These are phyloP conservation scores for Cirrhinus molitorella DNA, from an alignment of 2,797 vertebrate genomes.

Conservation along the genomic window DNA sequence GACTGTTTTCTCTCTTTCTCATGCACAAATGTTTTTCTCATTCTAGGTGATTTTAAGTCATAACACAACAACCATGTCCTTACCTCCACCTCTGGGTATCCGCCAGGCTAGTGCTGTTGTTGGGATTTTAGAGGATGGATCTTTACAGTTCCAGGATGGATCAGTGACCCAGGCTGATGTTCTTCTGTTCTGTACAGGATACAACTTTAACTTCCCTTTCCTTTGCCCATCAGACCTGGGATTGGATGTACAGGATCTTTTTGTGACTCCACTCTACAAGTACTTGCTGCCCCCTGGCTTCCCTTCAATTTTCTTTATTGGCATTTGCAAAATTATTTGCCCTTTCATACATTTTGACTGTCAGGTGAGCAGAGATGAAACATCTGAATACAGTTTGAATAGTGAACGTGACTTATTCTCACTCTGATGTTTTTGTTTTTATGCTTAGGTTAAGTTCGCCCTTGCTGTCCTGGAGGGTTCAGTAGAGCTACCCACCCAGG, in stretches of 20 bases:
- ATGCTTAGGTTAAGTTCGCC: conserved; percentile 73
- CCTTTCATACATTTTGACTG: conserved; percentile 82
- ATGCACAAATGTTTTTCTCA: not conserved
- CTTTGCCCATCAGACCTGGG: conserved; percentile 67
- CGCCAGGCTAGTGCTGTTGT: conserved; percentile 64
- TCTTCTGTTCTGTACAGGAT: conserved; percentile 84
- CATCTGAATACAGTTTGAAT: not conserved
- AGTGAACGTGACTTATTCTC: not conserved
- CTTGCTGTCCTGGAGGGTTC: conserved; percentile 75
- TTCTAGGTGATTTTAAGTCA: conserved; percentile 80
- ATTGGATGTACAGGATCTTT: conserved; percentile 69
- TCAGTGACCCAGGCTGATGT: conserved; percentile 65
- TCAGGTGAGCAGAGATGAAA: conserved; percentile 70
- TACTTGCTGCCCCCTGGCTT: conserved; percentile 76
- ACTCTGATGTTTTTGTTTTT: conserved; percentile 1
- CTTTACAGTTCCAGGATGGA: conserved; percentile 74
- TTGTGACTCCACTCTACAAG: conserved; percentile 76
- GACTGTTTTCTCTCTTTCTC: not conserved
- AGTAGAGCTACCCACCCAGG: conserved; percentile 68
- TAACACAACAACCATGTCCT: conserved; percentile 58
- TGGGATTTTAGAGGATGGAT: conserved; percentile 67
- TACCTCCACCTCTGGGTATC: conserved; percentile 71
- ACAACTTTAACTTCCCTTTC: conserved; percentile 80
- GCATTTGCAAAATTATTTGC: conserved; percentile 79
- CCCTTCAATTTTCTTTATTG: conserved; percentile 80